Evolutionary conservation across 2,797 vertebrate species (phyloP), one percentile per base, ranked within the genome.

Genomic region (Tragelaphus eurycerus): DNA sequence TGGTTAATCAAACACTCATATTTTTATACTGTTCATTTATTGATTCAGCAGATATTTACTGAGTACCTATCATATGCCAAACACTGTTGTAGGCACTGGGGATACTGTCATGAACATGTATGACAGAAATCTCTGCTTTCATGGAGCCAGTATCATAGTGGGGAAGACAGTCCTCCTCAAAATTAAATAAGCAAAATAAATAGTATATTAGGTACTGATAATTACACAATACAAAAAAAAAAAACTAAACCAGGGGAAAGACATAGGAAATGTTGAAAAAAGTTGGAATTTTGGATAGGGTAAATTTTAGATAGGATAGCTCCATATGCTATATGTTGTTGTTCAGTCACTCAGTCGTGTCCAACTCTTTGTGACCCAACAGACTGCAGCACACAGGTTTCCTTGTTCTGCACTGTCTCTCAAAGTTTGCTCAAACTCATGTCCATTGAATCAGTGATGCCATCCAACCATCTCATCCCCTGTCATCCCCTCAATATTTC

Each of bases 181-280:
- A 86, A 87, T 25, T 57, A 89, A 82, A 86, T 48, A 89, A n/a
- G 21, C 71, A 74, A 83, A 71, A 78, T 52, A 43, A 23, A 48
- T 50, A 57, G 29, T 48, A 12, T 48, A 25, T 59, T 93, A 84
- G 46, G 23, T n/a, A 82, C 19, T 86, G 71, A 67, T 52, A 90
- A 90, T 14, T 67, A 79, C n/a, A 88, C 57, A 86, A 92, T 59
- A 64, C 46, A 71, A 86, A 97, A 97, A 76, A 85, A 67, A 82
- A 97, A 96, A 79, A n/a, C 62, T 87, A 95, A 87, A 55, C 48
- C 52, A 93, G 38, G 13, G 15, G 23, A 83, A 97, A 85, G 31
- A 90, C n/a, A 38, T 25, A 85, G 57, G 48, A 93, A 93, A 48
- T n/a, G 67, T 11, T 57, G 7, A 86, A 95, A 86, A 13, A 78